Percentiles rank a stretch among this genome's conserved stretches.
Conservation (phyloP, 2,797 vertebrate species). For the Pangasius sanitwongsei region DNA sequence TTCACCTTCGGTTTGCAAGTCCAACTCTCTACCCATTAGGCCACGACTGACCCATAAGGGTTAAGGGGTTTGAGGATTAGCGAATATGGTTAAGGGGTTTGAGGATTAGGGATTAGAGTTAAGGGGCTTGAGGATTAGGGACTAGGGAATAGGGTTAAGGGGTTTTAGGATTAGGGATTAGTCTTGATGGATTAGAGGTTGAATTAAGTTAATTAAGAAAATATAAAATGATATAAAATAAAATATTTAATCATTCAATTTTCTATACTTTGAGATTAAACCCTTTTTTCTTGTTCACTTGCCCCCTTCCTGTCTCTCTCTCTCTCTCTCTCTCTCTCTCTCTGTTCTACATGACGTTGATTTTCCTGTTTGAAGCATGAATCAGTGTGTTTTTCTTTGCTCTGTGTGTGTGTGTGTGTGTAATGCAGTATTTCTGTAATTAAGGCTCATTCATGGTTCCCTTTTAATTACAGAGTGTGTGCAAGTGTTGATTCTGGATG, state of each 20-base stretch:
- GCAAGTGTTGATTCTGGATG: not conserved
- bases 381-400: not conserved
- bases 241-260: too few species aligned
- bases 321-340: not conserved
- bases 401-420: not conserved
- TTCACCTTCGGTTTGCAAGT: too few species aligned
- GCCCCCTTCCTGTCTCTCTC: not conserved
- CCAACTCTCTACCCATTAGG: too few species aligned
- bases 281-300: not conserved
- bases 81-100: too few species aligned
- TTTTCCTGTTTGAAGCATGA: not conserved
- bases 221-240: too few species aligned
- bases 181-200: not conserved
- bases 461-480: not conserved
- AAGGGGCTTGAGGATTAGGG: not conserved
- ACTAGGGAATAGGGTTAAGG: not conserved
- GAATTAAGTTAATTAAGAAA: too few species aligned
- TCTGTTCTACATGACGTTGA: not conserved
- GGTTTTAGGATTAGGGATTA: not conserved
- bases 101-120: too few species aligned
- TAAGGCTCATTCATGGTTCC: not conserved
- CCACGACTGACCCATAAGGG: too few species aligned
- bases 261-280: not conserved
- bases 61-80: too few species aligned
- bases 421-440: not conserved